These are phyloP conservation scores for Perccottus glenii DNA, from an alignment of 2,113 vertebrate species.

Conservation along the genomic window DNA sequence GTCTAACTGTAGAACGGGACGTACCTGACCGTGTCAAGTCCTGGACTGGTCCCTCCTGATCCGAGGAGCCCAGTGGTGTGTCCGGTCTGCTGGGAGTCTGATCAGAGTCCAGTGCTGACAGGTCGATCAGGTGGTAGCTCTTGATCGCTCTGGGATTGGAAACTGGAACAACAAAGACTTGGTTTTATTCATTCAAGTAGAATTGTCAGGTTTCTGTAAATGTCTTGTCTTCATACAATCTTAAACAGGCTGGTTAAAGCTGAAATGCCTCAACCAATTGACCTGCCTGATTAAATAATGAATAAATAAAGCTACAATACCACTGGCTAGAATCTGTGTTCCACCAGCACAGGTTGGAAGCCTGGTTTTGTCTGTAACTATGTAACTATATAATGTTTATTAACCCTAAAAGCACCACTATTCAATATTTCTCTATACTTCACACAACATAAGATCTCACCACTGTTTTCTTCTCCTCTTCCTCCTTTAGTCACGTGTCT, in stretches of 20 bases:
- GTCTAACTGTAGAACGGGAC: not conserved
- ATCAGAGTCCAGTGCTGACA: slow-evolving; percentile 77
- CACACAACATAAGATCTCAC: slow-evolving; percentile 21
- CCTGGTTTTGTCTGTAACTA: no score
- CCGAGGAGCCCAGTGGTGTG: slow-evolving; percentile 15
- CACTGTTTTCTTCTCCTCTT: slow-evolving; percentile 27
- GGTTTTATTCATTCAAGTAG: no score
- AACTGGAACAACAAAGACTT: not conserved
- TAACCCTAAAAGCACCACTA: no score
- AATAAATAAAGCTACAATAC: no score
- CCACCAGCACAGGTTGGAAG: no score
- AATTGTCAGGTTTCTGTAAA: no score
- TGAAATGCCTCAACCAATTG: no score
- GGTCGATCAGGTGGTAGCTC: slow-evolving; percentile 86
- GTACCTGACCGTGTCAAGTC: slow-evolving; percentile 76
- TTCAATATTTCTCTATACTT: not conserved
- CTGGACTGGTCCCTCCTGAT: slow-evolving; percentile 54
- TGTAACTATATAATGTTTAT: no score
- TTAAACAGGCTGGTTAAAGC: no score
- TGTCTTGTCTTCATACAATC: no score
- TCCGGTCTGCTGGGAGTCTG: slow-evolving; percentile 27
- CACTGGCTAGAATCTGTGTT: no score
- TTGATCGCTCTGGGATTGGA: slow-evolving; percentile 61
- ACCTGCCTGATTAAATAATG: no score
- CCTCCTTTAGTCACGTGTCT: slow-evolving; percentile 34